A percentile compares a stretch with the other conserved stretches of the same genome.
These are phyloP conservation scores for Aleiodes alternator DNA, from an alignment of 2,888 invertebrate genomes.

Conservation along the genomic window DNA sequence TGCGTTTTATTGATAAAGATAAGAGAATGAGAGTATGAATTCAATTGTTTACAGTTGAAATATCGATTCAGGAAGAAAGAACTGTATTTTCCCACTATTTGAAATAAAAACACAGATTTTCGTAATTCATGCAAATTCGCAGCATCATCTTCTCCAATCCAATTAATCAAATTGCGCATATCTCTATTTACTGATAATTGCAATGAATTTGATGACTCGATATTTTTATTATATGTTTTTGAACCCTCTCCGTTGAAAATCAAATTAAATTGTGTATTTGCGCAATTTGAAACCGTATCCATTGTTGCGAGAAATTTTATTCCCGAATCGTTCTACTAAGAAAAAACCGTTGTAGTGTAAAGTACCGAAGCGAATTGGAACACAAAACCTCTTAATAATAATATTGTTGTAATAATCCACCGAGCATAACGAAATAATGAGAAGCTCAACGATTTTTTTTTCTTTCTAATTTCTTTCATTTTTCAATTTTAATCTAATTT, in stretches of 20 bases:
- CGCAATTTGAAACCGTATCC: slow-evolving; percentile 29
- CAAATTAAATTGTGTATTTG: background rate
- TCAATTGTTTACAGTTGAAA: no score
- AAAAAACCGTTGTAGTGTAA: slow-evolving; percentile 6
- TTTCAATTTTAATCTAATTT: background rate
- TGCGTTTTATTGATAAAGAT: no score
- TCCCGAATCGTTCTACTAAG: background rate
- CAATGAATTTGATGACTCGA: no score
- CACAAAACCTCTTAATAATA: slow-evolving; percentile 5
- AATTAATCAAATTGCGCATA: no score
- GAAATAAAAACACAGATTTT: no score
- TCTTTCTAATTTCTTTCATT: background rate
- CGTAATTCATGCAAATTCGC: no score
- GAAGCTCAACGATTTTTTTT: slow-evolving; percentile 25
- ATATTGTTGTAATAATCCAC: slow-evolving; percentile 26
- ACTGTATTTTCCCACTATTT: no score
- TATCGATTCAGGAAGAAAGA: no score
- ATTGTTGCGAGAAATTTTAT: slow-evolving; percentile 37
- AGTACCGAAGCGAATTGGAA: slow-evolving; percentile 28
- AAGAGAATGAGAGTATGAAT: no score
- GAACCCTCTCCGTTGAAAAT: background rate
- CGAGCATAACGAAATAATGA: slow-evolving; percentile 33
- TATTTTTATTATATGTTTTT: slow-evolving; percentile 22
- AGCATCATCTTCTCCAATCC: no score
- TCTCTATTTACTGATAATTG: no score